Evolutionary conservation across 2,797 vertebrate genomes (phyloP).

Genomic region (Myripristis murdjan): DNA sequence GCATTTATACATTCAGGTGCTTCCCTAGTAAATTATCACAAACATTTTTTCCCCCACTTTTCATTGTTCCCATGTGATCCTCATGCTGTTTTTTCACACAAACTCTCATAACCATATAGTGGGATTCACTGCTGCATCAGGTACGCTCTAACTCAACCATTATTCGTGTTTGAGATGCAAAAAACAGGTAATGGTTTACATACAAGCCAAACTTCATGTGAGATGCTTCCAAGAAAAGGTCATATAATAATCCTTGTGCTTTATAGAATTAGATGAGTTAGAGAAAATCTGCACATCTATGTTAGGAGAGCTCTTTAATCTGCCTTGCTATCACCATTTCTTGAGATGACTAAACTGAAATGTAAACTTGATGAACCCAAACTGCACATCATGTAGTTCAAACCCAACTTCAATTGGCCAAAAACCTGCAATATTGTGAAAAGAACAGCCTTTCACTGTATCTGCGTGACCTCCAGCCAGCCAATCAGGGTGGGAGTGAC

Average conservation of each 20-base stretch:
- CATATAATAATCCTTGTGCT: neutral
- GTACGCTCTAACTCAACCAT: neutral
- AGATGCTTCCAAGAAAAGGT: neutral
- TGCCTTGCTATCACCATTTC: too few relatives aligned
- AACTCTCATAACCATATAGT: neutral
- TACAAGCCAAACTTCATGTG: neutral
- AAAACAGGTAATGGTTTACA: too few relatives aligned
- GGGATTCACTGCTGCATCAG: neutral
- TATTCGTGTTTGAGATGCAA: too few relatives aligned
- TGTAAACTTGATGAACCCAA: neutral
- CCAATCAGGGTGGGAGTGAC: slow-evolving; percentile 21
- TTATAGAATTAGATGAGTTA: too few relatives aligned
- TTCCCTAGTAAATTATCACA: neutral
- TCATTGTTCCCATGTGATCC: slow-evolving; percentile 2
- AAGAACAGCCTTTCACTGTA: neutral
- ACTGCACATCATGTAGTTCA: neutral
- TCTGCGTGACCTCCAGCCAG: slow-evolving; percentile 39
- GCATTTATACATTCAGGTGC: slow-evolving; percentile 3
- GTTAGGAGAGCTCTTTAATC: too few relatives aligned
- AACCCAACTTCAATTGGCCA: neutral
- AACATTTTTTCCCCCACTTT: neutral
- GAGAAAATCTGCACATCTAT: too few relatives aligned
- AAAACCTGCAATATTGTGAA: slow-evolving; percentile 1
- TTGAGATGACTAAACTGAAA: too few relatives aligned
- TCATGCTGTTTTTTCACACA: neutral